These are phyloP conservation scores for Halcyon badia DNA, from an alignment of 2,797 vertebrate genomes.

Conservation along the genomic window DNA sequence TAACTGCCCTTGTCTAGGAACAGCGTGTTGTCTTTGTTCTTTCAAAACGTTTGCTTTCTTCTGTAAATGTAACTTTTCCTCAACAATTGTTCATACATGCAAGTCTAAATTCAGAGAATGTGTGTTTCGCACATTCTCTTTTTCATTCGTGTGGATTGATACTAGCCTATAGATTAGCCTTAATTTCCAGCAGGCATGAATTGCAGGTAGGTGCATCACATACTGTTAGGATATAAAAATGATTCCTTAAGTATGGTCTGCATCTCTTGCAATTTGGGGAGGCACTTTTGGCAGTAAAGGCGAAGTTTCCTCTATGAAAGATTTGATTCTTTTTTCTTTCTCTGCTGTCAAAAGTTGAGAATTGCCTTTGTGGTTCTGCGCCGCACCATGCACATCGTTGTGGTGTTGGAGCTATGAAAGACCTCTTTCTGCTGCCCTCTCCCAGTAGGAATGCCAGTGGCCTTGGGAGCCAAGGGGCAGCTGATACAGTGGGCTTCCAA, in stretches of 20 bases:
- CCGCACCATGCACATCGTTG: accelerated
- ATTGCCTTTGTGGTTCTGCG: not conserved
- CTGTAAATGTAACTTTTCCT: not conserved
- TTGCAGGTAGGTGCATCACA: not conserved
- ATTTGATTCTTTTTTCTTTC: not conserved
- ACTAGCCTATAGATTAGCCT: not conserved
- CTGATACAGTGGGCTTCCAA: not conserved
- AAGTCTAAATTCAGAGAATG: not conserved
- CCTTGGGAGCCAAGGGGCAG: not conserved
- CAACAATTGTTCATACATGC: not conserved
- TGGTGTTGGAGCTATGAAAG: not conserved
- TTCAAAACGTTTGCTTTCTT: not conserved
- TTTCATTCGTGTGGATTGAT: not conserved
- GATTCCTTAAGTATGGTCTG: not conserved
- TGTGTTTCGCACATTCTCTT: not conserved
- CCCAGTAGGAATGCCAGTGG: not conserved
- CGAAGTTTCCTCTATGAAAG: not conserved
- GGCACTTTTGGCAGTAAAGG: not conserved
- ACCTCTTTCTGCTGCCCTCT: not conserved
- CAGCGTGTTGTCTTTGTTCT: not conserved
- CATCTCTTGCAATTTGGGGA: not conserved
- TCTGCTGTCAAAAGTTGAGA: not conserved
- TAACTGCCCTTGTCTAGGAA: constrained; percentile 17
- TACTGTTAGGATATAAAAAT: not conserved
- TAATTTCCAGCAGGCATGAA: not conserved